phyloP scores from a whole-genome alignment of 2,888 invertebrate genomes.

The Mesodorylaimus sp. region DNA sequence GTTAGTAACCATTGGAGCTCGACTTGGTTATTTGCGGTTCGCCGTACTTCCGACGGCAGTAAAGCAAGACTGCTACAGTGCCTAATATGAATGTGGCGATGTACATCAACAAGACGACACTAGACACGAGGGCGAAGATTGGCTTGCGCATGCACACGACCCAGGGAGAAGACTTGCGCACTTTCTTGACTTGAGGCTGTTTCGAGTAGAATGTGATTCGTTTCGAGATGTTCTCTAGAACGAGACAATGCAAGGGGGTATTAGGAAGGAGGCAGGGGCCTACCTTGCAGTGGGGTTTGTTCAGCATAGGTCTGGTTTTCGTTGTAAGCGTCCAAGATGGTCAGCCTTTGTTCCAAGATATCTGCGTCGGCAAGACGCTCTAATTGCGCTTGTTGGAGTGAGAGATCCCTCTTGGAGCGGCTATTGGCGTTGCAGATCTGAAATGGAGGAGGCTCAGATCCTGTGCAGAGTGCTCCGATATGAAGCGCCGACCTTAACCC shows the following conservation, averaged over 20 bases:
- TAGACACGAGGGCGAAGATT: slow-evolving; percentile 5
- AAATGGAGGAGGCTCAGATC: neutral
- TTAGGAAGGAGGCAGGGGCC: neutral
- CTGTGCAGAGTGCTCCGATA: neutral
- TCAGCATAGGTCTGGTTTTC: neutral
- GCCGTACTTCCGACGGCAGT: neutral
- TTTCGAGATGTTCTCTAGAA: neutral
- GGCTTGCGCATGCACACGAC: slow-evolving; percentile 10
- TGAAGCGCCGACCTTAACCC: neutral
- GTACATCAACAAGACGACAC: slow-evolving; percentile 3
- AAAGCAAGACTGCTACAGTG: neutral
- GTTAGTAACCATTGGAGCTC: no score
- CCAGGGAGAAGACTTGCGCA: neutral
- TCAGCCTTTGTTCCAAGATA: neutral
- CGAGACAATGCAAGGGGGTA: neutral
- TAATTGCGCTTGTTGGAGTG: neutral
- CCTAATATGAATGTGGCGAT: neutral
- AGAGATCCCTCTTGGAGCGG: neutral
- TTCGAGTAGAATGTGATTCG: neutral
- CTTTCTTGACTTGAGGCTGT: neutral
- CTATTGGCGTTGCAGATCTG: neutral
- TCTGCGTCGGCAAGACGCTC: slow-evolving; percentile 1
- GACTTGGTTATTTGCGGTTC: no score
- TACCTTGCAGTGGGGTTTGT: neutral
- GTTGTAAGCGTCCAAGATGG: slow-evolving; percentile 1